Evolutionary conservation across 92 coral and sea anemone genomes (phyloP).

Genomic region (Meandrina meandrites): DNA sequence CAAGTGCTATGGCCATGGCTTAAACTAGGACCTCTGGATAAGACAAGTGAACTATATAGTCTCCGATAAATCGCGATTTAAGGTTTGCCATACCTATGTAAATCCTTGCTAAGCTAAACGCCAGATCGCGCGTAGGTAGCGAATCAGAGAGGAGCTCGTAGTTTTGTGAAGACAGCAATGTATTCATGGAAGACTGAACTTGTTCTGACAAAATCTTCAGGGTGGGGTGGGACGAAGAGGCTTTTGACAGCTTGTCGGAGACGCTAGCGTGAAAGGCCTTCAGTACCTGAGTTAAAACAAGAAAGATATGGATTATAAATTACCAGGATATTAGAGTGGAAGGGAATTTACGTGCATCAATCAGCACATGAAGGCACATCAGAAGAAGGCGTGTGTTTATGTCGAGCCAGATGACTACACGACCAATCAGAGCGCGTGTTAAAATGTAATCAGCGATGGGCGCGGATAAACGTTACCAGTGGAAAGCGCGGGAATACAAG

Average conservation of each 20-base stretch:
- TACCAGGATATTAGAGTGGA: too few species aligned
- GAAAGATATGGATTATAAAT: too few species aligned
- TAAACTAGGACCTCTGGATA: not conserved
- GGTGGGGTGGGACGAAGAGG: constrained; percentile 45
- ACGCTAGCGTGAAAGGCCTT: constrained; percentile 71
- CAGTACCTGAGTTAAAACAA: constrained; percentile 55
- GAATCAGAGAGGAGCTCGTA: constrained; percentile 60
- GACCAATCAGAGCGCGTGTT: too few species aligned
- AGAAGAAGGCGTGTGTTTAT: too few species aligned
- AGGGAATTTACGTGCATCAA: too few species aligned
- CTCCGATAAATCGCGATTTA: not conserved
- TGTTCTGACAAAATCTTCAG: constrained; percentile 47
- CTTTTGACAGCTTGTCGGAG: constrained; percentile 52
- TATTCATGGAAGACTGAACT: constrained; percentile 42
- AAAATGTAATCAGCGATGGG: too few species aligned
- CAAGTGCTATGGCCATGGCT: not conserved
- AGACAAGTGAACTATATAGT: not conserved
- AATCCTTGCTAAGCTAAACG: constrained; percentile 85
- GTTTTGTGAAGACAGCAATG: constrained; percentile 55
- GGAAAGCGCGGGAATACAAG: too few species aligned
- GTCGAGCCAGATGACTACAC: too few species aligned
- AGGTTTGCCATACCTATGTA: constrained; percentile 65
- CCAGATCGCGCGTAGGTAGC: constrained; percentile 81
- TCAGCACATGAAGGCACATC: too few species aligned
- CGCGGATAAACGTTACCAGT: too few species aligned